These are phyloP conservation scores for Platynereis dumerilii DNA, from an alignment of 2,888 invertebrate genomes.

Conservation along the genomic window DNA sequence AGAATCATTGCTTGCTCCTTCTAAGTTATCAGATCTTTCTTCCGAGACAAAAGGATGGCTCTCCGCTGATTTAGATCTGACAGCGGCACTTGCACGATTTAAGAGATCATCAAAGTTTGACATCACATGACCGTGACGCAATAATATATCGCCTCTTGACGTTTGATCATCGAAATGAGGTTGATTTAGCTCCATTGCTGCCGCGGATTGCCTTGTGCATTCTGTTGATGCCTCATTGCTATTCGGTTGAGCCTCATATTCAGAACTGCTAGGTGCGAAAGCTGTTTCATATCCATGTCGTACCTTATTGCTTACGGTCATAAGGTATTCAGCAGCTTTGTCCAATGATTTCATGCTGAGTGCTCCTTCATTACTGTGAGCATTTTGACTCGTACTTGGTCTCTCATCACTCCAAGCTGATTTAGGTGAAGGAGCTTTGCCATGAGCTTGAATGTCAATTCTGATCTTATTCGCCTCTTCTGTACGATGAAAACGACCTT, in stretches of 20 bases:
- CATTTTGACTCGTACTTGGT: no score
- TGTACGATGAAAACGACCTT: no score
- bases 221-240: background rate
- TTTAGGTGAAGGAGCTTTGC: no score
- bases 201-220: background rate
- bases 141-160: slow-evolving; percentile 12
- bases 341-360: no score
- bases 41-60: background rate
- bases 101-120: slow-evolving; percentile 31
- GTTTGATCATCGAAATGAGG: no score
- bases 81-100: slow-evolving; percentile 27
- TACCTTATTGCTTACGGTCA: background rate
- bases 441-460: no score
- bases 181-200: no score
- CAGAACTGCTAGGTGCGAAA: background rate
- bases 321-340: background rate
- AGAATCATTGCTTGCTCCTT: background rate
- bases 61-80: slow-evolving; percentile 12
- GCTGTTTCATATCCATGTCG: slow-evolving; percentile 1
- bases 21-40: no score
- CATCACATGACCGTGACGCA: slow-evolving; percentile 30
- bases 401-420: no score
- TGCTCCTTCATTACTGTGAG: no score
- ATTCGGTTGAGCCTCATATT: background rate
- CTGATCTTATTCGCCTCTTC: no score